phyloP scores from a whole-genome alignment of 2,113 vertebrate genomes.

The Todiramphus chloris region DNA sequence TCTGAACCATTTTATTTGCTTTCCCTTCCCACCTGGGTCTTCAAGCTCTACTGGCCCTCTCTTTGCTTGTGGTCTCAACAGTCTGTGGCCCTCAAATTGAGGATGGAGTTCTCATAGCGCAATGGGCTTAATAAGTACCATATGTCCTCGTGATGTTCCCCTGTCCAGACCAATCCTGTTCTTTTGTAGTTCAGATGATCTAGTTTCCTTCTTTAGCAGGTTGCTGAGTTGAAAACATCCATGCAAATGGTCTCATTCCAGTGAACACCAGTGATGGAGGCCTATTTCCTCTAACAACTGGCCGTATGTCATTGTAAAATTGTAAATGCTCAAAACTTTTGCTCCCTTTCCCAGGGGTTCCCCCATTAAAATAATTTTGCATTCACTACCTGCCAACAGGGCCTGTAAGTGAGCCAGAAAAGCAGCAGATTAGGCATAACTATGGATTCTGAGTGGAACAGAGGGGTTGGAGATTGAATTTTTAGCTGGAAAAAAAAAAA shows the following conservation, averaged over 20 bases:
- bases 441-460: slow-evolving; percentile 77
- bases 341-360: slow-evolving; percentile 74
- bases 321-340: slow-evolving; percentile 74
- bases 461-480: slow-evolving; percentile 65
- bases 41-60: not conserved
- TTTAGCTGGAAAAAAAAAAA: slow-evolving; percentile 39
- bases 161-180: not conserved
- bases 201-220: slow-evolving; percentile 36
- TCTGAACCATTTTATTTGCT: not conserved
- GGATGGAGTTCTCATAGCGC: not conserved
- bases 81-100: not conserved
- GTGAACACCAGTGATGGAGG: not conserved
- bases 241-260: not conserved
- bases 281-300: slow-evolving; percentile 65
- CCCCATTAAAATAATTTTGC: slow-evolving; percentile 80
- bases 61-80: not conserved
- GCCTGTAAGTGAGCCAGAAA: slow-evolving; percentile 76
- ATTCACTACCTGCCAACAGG: slow-evolving; percentile 81
- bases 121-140: not conserved
- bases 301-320: slow-evolving; percentile 57
- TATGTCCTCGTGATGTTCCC: not conserved
- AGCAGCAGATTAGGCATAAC: slow-evolving; percentile 78
- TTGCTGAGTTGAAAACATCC: slow-evolving; percentile 55
- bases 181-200: not conserved
- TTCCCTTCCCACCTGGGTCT: not conserved